Base-by-base conservation (phyloP, 2,797 vertebrate species). In the Taenioides sp. region DNA sequence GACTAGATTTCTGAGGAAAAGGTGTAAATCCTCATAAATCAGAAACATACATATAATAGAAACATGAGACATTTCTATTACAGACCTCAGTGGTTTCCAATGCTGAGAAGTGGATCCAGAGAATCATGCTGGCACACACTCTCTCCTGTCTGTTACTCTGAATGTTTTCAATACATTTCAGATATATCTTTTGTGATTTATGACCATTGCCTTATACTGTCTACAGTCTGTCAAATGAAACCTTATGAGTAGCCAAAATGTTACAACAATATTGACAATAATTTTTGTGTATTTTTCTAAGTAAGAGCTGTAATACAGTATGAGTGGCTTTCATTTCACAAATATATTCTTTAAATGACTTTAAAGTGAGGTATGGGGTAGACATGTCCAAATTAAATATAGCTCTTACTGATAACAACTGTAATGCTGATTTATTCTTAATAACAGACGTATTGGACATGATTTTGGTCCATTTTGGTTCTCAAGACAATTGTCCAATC, bases 101-200 rank as follows among this genome's bases (percentile, higher is more conserved):
- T 25, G 43, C 23, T 50, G 43, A 52, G 47, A 66, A 52, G 49
- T 66, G 49, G 43, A 66, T 66, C 25, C 65, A 66, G 65, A 66
- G 49, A 31, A 52, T 20, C 65, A 6, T 3, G 5, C 27, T 52
- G 65, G 47, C 43, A 49, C 2, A 20, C 17, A 0, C 47, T n/a
- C 65, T 20, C 6, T 22, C 10, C 25, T 31, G 65, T 54, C 63
- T 49, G 22, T 65, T 49, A 5, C 43, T 50, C 27, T 65, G 16
- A 27, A 49, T 65, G 63, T 65, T 65, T 65, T 18, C 23, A 50
- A 52, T 28, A 66, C 47, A 66, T 66, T 25, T 28, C 16, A 11
- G 22, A 23, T 54, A 25, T 22, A 27, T 58, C 25, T 5, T 22
- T 17, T 65, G 31, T 65, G 23, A 28, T 28, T 65, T 31, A 31